Evolutionary conservation across 1,140 invertebrate genomes (phyloP), one percentile per base, ranked within the genome.

Genomic region (Drosophila navojoa): DNA sequence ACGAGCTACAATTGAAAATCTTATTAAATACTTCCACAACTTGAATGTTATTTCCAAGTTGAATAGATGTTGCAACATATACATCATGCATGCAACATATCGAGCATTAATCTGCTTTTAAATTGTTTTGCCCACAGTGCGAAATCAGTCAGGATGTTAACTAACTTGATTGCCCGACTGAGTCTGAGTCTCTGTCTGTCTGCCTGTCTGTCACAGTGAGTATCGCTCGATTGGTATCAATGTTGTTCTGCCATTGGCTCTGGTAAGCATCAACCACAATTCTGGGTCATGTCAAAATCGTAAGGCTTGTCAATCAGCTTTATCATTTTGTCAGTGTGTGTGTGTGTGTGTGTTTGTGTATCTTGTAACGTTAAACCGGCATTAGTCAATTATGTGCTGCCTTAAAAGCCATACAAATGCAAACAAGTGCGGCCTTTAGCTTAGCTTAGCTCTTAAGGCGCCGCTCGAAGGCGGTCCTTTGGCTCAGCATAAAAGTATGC

Each of bases 351-450:
- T 29, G 35, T 57, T 52, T 59, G 62, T 54, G 25, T 70, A 13
- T 19, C n/a, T 70, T 61, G 71, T 74, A 74, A 74, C 61, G 66
- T 38, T 70, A 74, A 62, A 74, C 71, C 59, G 62, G 71, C 50
- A 49, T 62, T 62, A 63, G 71, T 62, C 55, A 62, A 70, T 74
- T 70, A 74, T 62, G 59, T 62, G 38, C 22, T 61, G 52, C 44
- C 71, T 45, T 62, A 63, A 70, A 72, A 72, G 71, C 71, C 70
- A 72, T 60, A 72, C 63, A 72, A 60, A 73, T 57, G 42, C 50
- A 73, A 68, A 61, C 57, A 68, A 73, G 57, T 42, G 16, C 32
- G 42, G 55, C 64, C 57, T 61, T 61, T 60, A 32, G 57, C 71
- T 60, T 68, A 50, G 64, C 57, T 53, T 54, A 72, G 62, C 58